phyloP scores from a whole-genome alignment of 1,140 invertebrate genomes.

The Diprion similis region DNA sequence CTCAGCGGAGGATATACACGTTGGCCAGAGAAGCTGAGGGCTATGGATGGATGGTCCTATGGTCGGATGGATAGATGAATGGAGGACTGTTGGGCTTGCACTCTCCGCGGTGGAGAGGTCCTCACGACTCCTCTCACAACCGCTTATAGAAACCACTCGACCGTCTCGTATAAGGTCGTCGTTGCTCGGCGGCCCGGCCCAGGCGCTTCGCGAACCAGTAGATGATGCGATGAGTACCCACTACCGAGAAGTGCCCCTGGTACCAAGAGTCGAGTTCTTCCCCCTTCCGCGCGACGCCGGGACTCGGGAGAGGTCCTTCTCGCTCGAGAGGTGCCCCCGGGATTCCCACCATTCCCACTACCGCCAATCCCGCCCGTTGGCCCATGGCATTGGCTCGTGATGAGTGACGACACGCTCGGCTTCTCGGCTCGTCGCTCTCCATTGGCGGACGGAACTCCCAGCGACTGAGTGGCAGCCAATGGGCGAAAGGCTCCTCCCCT shows the following conservation, averaged over 20 bases:
- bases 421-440: background rate
- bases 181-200: conserved; percentile 34
- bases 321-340: conserved; percentile 27
- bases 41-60: conserved; percentile 43
- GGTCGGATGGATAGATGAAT: conserved; percentile 59
- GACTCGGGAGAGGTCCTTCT: conserved; percentile 49
- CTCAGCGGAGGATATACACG: conserved; percentile 54
- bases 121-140: conserved; percentile 45
- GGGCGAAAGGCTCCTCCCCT: background rate
- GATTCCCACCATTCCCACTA: conserved; percentile 1
- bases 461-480: background rate
- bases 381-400: background rate
- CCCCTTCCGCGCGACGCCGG: conserved; percentile 36
- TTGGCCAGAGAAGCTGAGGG: conserved; percentile 45
- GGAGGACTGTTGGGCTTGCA: conserved; percentile 58
- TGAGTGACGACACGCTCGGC: background rate
- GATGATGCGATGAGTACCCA: conserved; percentile 55
- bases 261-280: conserved; percentile 60
- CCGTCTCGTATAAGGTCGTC: conserved; percentile 36
- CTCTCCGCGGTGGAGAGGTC: conserved; percentile 56
- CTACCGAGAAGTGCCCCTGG: conserved; percentile 61
- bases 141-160: conserved; percentile 61
- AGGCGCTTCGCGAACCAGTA: conserved; percentile 43
- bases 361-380: background rate
- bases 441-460: background rate